Evolutionary conservation across 2,888 invertebrate species (phyloP), one percentile per base, ranked within the genome.

Genomic region (Athetis lepigone): DNA sequence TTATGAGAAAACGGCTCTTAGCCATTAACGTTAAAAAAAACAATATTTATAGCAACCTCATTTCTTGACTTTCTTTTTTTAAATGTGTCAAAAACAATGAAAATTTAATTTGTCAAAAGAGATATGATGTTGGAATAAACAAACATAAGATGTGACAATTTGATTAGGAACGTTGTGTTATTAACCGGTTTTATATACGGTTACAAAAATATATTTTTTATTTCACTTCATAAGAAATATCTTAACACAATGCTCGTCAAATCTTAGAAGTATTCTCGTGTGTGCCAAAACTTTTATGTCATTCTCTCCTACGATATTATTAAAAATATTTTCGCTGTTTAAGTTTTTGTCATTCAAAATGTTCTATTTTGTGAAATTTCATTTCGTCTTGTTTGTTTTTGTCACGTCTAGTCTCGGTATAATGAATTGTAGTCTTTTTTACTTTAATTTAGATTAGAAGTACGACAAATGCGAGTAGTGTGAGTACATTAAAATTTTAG

Each of bases 21-120:
- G 58, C 39, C 39, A 64, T 77, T 74, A 68, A 63, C 54, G 73
- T 68, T 77, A 77, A 76, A 83, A 80, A 80, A 75, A 80, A 85
- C 75, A 72, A 71, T 65, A 79, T 83, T 79, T 74, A 81, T 78
- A 68, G 70, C 69, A 66, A 67, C 61, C 77, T 77, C 65, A 75
- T 80, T 77, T 71, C 76, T 75, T 80, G 80, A 80, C 70, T 65
- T 80, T 70, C 39, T 69, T 60, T 4, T 56, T 78, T 71, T 70
- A 59, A 73, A 56, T 21, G 42, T 4, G 55, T 70, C 69, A 67
- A 71, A 67, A 56, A 19, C 18, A 70, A 68, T 78, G 65, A 59
- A 70, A 81, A 84, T 72, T 73, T 69, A 82, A 79, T 76, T 77
- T 52, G 69, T 75, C 76, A 63, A 70, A 71, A 77, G 67, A 75